phyloP scores from a whole-genome alignment of 2,888 invertebrate genomes.

The Pachliopta kotzebuea region DNA sequence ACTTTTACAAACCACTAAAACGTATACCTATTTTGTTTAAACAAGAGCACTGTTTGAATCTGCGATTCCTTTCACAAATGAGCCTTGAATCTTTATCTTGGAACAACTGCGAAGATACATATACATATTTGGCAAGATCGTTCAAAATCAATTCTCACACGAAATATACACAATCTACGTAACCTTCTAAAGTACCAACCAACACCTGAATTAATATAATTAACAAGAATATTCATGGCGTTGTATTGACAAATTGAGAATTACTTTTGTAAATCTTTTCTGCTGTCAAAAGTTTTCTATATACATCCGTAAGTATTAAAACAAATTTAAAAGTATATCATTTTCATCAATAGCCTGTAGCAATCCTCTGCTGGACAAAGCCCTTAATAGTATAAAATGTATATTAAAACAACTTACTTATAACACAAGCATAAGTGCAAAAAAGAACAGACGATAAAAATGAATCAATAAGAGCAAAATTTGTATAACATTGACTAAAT shows the following conservation, averaged over 20 bases:
- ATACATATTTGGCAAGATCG: slow-evolving; percentile 44
- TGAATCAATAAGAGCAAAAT: slow-evolving; percentile 33
- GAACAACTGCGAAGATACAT: slow-evolving; percentile 49
- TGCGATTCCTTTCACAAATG: slow-evolving; percentile 59
- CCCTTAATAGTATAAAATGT: no score
- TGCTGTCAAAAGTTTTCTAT: no score
- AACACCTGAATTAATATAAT: slow-evolving; percentile 34
- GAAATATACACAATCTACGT: slow-evolving; percentile 56
- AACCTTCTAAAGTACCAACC: slow-evolving; percentile 43
- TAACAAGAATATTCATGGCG: neutral
- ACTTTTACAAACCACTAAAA: neutral
- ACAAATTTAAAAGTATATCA: no score
- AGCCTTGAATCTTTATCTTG: slow-evolving; percentile 62
- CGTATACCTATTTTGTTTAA: neutral
- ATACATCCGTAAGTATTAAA: no score
- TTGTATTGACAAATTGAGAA: neutral
- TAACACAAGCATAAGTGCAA: no score
- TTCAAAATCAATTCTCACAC: slow-evolving; percentile 60
- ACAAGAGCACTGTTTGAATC: slow-evolving; percentile 19
- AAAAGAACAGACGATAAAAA: slow-evolving; percentile 3
- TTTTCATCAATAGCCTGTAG: no score
- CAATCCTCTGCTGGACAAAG: no score
- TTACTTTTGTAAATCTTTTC: no score
- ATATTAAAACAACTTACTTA: no score
- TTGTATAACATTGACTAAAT: slow-evolving; percentile 16